Evolutionary conservation across 1,140 invertebrate species (phyloP).

Genomic region (Brachionus rotundiformis): DNA sequence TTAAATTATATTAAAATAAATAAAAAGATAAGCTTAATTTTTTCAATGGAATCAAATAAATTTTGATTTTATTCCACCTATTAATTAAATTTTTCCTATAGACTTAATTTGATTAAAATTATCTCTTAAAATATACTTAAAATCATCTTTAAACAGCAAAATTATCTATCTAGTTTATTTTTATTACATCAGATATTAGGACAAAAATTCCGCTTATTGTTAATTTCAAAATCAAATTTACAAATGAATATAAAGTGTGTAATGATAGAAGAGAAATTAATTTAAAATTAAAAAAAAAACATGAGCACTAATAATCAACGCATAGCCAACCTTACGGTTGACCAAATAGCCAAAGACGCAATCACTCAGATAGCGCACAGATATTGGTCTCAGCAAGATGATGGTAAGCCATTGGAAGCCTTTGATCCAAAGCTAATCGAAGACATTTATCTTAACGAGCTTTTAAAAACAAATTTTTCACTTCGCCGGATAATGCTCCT

Average conservation of each 20-base stretch:
- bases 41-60: too few relatives aligned
- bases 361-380: slow-evolving; percentile 67
- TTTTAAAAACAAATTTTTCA: slow-evolving; percentile 70
- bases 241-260: not conserved
- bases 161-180: too few relatives aligned
- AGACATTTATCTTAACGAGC: slow-evolving; percentile 63
- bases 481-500: slow-evolving; percentile 87
- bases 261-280: not conserved
- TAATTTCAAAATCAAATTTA: not conserved
- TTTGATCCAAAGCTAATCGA: slow-evolving; percentile 60
- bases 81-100: too few relatives aligned
- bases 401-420: not conserved
- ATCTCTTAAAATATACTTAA: too few relatives aligned
- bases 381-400: slow-evolving; percentile 1
- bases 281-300: not conserved
- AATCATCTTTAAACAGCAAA: too few relatives aligned
- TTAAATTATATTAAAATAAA: too few relatives aligned
- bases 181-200: too few relatives aligned
- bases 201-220: not conserved
- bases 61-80: too few relatives aligned
- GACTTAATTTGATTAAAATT: too few relatives aligned
- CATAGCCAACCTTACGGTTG: slow-evolving; percentile 68
- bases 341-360: slow-evolving; percentile 79
- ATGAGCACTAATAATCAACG: not conserved
- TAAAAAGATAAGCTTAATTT: too few relatives aligned